phyloP scores from a whole-genome alignment of 1,140 invertebrate species.

The Tribolium madens region DNA sequence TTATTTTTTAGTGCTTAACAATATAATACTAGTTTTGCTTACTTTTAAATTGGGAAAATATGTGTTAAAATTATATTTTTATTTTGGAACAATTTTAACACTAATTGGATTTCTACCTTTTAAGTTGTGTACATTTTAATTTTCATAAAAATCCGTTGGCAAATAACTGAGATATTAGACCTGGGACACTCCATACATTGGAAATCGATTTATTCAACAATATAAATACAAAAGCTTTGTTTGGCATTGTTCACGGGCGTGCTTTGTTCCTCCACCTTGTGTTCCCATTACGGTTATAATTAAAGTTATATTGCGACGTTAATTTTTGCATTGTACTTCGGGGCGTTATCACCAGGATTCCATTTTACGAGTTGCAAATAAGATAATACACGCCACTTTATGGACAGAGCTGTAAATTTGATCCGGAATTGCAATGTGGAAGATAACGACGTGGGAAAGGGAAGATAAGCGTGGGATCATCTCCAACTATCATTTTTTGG shows the following conservation, averaged over 20 bases:
- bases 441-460: background rate
- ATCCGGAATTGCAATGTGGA: background rate
- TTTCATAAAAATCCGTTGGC: too few relatives aligned
- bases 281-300: slow-evolving; percentile 53
- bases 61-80: too few relatives aligned
- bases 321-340: slow-evolving; percentile 55
- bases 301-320: slow-evolving; percentile 55
- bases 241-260: slow-evolving; percentile 42
- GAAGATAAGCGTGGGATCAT: background rate
- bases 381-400: slow-evolving; percentile 47
- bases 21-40: too few relatives aligned
- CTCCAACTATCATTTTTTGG: background rate
- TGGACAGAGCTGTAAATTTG: slow-evolving; percentile 17
- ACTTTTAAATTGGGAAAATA: too few relatives aligned
- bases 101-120: too few relatives aligned
- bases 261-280: slow-evolving; percentile 43
- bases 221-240: slow-evolving; percentile 48
- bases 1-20: too few relatives aligned
- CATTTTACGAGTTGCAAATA: slow-evolving; percentile 48
- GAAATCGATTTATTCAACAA: slow-evolving; percentile 49
- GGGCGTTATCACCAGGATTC: slow-evolving; percentile 49
- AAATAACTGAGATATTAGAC: too few relatives aligned
- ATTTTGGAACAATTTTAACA: too few relatives aligned
- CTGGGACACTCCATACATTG: too few relatives aligned
- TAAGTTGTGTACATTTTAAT: too few relatives aligned